A percentile compares a stretch with the other conserved stretches of the same genome.
These are phyloP conservation scores for Triplophysa tibetana DNA, from an alignment of 2,113 vertebrate genomes.

Conservation along the genomic window DNA sequence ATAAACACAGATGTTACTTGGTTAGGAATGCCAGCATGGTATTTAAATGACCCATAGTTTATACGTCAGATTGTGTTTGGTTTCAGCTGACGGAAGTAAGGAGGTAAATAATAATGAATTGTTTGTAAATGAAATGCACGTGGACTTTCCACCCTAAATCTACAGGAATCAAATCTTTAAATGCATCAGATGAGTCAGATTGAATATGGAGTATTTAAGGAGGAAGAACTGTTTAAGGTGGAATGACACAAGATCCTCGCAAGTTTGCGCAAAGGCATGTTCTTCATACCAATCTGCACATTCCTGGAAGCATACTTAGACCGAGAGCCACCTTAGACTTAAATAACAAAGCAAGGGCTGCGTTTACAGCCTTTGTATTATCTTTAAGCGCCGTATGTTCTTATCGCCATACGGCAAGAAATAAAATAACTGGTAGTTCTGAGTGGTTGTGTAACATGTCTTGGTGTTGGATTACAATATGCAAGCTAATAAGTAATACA, in stretches of 20 bases:
- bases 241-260: conserved; percentile 16
- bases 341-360: conserved; percentile 11
- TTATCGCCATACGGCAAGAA: background rate
- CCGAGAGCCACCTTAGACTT: conserved; percentile 18
- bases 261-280: conserved; percentile 30
- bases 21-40: background rate
- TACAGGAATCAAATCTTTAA: background rate
- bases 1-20: conserved; percentile 2
- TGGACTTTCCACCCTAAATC: background rate
- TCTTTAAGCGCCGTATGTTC: background rate
- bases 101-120: background rate
- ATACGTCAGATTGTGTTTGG: conserved; percentile 3
- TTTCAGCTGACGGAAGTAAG: background rate
- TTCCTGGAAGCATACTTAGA: conserved; percentile 15
- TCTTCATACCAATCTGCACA: conserved; percentile 24
- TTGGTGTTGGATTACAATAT: background rate
- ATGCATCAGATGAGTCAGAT: background rate
- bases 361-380: background rate
- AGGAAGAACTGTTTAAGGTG: background rate
- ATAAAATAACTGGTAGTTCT: background rate
- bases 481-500: background rate
- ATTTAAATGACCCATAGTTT: conserved; percentile 16
- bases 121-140: background rate
- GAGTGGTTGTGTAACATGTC: background rate
- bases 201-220: background rate